Base-by-base conservation (phyloP, 2,797 vertebrate genomes). In the Premnoplex brunnescens region DNA sequence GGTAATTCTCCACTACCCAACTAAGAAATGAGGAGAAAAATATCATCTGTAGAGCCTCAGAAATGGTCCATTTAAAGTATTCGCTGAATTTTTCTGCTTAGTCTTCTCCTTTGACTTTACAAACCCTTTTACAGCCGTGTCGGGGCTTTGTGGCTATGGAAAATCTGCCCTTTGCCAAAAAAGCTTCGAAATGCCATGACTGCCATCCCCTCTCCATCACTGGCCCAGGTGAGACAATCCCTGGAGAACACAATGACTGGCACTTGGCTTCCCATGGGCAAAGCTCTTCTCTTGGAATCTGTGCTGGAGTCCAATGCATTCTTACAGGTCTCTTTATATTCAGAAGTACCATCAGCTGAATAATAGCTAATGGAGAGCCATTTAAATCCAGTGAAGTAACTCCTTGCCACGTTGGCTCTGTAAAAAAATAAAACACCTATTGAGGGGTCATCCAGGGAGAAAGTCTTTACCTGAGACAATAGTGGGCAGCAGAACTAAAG, bases 401-500 rank as follows among this genome's bases (percentile, higher is more conserved):
- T 39, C 73, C 27, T 52, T 23, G 27, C 48, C 52, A 36, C 5
- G 32, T 30, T 8, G 6, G 26, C 6, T 18, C 21, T 11, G 6
- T 20, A 51, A 36, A 36, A 72, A 14, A 7, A 28, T 24, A 28
- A 74, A 21, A 18, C 24, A 17, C 24, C 15, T 69, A 0, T 1
- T 3, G 59, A 73, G 43, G 18, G 32, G 23, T 62, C 24, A 4
- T 9, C 8, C 76, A 67, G 39, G 32, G 28, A 15, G 21, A 37
- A 23, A 6, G 6, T 15, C 41, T 17, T 60, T 21, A 54, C 44
- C 79, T 82, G 68, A 19, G 36, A 6, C 37, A 30, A 21, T 2
- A 8, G 0, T 0, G 10, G 14, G 14, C 10, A 1, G 3, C 46
- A 6, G 34, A 30, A 49, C 22, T 69, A 24, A 3, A 44, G n/a